Conservation (phyloP, 2,888 invertebrate genomes). For the Stenodera caucasica region DNA sequence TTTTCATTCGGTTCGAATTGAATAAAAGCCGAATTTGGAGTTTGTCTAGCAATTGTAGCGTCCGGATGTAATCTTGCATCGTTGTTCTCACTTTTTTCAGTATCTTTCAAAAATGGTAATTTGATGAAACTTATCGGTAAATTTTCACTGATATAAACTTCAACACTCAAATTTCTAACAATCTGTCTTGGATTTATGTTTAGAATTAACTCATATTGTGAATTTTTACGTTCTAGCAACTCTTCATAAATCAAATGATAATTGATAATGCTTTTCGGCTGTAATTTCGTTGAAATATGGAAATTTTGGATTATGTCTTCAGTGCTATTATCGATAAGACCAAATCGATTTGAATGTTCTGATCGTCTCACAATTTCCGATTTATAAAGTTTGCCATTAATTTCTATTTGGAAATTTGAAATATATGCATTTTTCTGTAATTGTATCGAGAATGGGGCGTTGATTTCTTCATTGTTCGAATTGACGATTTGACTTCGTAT, state of each 20-base stretch:
- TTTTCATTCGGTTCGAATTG: slow-evolving; percentile 60
- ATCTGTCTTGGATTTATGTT: slow-evolving; percentile 67
- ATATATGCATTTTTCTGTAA: no score
- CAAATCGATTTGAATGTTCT: no score
- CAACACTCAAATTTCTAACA: slow-evolving; percentile 64
- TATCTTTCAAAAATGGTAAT: slow-evolving; percentile 4
- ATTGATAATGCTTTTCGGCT: slow-evolving; percentile 60
- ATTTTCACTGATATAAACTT: slow-evolving; percentile 16
- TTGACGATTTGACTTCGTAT: no score
- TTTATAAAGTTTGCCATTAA: no score
- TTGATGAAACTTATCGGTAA: slow-evolving; percentile 11
- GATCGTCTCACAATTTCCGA: no score
- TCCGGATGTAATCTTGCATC: slow-evolving; percentile 53
- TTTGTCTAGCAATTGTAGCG: slow-evolving; percentile 30
- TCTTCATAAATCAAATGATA: slow-evolving; percentile 75
- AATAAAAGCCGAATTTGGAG: slow-evolving; percentile 44
- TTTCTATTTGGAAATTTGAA: no score
- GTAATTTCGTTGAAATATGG: neutral
- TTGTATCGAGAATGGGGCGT: no score
- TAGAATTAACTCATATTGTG: slow-evolving; percentile 67
- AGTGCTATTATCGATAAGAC: no score
- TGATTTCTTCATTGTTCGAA: no score
- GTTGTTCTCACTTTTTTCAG: slow-evolving; percentile 40
- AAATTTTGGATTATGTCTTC: no score
- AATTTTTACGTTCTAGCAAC: slow-evolving; percentile 63